Conservation (phyloP, 2,888 invertebrate genomes). For the Troglohyphantes excavatus region DNA sequence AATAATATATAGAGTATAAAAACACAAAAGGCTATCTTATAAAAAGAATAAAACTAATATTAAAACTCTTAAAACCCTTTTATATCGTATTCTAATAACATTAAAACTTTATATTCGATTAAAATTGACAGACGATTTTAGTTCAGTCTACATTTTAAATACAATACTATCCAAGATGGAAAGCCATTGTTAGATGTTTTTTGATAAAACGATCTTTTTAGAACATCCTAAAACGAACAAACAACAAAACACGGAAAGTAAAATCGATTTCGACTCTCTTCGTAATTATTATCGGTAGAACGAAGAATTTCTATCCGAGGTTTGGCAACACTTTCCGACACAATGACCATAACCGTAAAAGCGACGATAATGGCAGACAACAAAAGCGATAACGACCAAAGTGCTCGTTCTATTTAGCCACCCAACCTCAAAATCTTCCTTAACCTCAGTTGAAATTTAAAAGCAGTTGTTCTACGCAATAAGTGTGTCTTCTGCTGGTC, state of each 20-base stretch:
- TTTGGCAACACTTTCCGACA: constrained; percentile 54
- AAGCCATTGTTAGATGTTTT: background rate
- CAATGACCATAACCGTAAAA: constrained; percentile 64
- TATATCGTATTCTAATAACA: too few relatives aligned
- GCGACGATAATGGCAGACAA: constrained; percentile 52
- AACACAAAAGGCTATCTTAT: too few relatives aligned
- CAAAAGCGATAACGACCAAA: constrained; percentile 48
- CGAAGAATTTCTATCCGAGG: constrained; percentile 19
- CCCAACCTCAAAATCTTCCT: constrained; percentile 53
- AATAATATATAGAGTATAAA: too few relatives aligned
- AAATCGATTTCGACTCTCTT: constrained; percentile 45
- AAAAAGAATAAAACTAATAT: too few relatives aligned
- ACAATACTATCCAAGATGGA: too few relatives aligned
- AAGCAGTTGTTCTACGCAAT: background rate
- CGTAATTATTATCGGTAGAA: constrained; percentile 57
- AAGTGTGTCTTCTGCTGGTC: background rate
- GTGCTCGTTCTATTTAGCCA: constrained; percentile 47
- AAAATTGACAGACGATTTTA: too few relatives aligned
- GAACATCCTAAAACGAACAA: constrained; percentile 17
- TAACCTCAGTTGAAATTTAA: constrained; percentile 8
- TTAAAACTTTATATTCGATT: too few relatives aligned
- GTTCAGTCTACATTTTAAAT: too few relatives aligned
- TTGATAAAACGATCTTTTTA: constrained; percentile 26
- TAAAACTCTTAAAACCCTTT: too few relatives aligned
- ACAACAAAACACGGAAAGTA: constrained; percentile 6